phyloP scores from a whole-genome alignment of 2,888 invertebrate species.

The Anthoptus insignis region DNA sequence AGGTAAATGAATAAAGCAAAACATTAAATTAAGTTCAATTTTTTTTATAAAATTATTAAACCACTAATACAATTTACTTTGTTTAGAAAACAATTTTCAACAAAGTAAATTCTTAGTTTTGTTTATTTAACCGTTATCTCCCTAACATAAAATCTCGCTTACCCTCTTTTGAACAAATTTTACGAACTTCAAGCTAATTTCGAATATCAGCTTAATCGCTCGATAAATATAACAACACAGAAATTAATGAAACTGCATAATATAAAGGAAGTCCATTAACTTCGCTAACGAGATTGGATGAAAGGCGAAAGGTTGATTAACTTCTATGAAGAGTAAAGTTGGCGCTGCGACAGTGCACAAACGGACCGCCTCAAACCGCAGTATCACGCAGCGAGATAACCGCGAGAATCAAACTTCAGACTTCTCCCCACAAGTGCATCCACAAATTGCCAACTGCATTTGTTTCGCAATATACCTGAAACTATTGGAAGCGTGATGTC shows the following conservation, averaged over 20 bases:
- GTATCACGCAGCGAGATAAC: slow-evolving; percentile 59
- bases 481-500: neutral
- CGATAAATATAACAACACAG: slow-evolving; percentile 54
- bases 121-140: too few relatives aligned
- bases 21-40: too few relatives aligned
- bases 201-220: too few relatives aligned
- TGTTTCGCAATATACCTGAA: slow-evolving; percentile 16
- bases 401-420: slow-evolving; percentile 32
- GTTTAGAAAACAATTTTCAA: too few relatives aligned
- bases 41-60: too few relatives aligned
- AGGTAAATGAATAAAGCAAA: too few relatives aligned
- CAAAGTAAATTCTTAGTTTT: too few relatives aligned
- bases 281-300: slow-evolving; percentile 77
- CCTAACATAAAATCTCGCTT: too few relatives aligned
- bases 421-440: slow-evolving; percentile 29
- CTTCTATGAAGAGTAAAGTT: slow-evolving; percentile 67
- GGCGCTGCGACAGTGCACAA: slow-evolving; percentile 67
- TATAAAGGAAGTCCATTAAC: slow-evolving; percentile 75
- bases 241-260: slow-evolving; percentile 61
- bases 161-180: slow-evolving; percentile 54
- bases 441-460: slow-evolving; percentile 22
- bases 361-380: slow-evolving; percentile 62
- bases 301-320: slow-evolving; percentile 76
- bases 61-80: too few relatives aligned
- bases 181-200: too few relatives aligned